These are phyloP conservation scores for Cotesia chilonis DNA, from an alignment of 1,140 invertebrate species.

Conservation along the genomic window DNA sequence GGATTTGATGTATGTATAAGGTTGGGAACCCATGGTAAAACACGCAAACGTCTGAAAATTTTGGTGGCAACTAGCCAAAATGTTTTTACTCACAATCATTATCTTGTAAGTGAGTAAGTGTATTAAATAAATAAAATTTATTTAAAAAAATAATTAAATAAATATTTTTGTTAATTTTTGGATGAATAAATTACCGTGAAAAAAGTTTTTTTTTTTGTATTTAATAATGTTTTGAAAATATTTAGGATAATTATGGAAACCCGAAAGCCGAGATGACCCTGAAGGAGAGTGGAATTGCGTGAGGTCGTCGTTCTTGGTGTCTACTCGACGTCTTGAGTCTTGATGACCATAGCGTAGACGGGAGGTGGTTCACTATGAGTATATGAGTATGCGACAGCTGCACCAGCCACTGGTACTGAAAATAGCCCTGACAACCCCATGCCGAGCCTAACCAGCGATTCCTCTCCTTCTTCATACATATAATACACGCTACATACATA, in stretches of 20 bases:
- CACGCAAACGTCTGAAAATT: slow-evolving; percentile 52
- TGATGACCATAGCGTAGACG: slow-evolving; percentile 49
- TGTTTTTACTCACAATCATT: slow-evolving; percentile 35
- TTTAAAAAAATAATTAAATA: too few species aligned
- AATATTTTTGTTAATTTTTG: too few species aligned
- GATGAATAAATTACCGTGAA: too few species aligned
- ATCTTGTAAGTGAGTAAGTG: not conserved
- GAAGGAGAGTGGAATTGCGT: not conserved
- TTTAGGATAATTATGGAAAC: not conserved
- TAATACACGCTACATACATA: not conserved
- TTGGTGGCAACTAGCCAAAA: slow-evolving; percentile 46
- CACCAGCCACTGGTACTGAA: slow-evolving; percentile 42
- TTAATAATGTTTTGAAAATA: not conserved
- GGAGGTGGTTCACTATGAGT: slow-evolving; percentile 54
- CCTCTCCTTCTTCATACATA: not conserved
- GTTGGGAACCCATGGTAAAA: slow-evolving; percentile 39
- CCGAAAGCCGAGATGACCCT: slow-evolving; percentile 1
- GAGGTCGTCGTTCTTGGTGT: slow-evolving; percentile 52
- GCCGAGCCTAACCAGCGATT: slow-evolving; percentile 36
- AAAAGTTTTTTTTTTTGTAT: too few species aligned
- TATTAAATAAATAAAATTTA: too few species aligned
- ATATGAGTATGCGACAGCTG: slow-evolving; percentile 50
- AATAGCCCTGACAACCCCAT: slow-evolving; percentile 47
- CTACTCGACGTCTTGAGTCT: slow-evolving; percentile 32
- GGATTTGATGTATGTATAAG: slow-evolving; percentile 26